These are phyloP conservation scores for Mola mola DNA, from an alignment of 2,113 vertebrate genomes.

Conservation along the genomic window DNA sequence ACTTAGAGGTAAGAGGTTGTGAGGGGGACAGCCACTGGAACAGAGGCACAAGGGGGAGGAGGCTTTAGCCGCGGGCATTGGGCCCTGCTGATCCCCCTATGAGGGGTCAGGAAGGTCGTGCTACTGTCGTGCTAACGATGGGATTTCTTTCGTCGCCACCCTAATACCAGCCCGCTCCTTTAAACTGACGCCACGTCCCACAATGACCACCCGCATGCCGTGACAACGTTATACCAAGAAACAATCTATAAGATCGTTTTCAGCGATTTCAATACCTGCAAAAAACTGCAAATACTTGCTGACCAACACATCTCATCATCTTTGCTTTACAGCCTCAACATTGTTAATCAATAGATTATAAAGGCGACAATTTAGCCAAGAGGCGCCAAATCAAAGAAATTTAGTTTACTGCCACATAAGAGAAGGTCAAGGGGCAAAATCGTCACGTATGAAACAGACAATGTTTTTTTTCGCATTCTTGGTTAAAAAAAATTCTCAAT, in stretches of 20 bases:
- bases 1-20: constrained; percentile 74
- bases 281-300: no score
- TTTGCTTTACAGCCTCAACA: no score
- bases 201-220: constrained; percentile 17
- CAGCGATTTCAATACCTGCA: not conserved
- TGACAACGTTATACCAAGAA: no score
- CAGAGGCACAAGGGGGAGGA: constrained; percentile 31
- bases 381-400: no score
- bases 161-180: constrained; percentile 44
- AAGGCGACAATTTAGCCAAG: no score
- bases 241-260: not conserved
- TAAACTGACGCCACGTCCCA: constrained; percentile 26
- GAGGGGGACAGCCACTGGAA: constrained; percentile 43
- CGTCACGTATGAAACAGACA: no score
- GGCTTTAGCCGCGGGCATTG: constrained; percentile 52
- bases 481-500: no score
- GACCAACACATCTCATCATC: no score
- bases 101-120: constrained; percentile 78
- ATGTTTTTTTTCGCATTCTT: no score
- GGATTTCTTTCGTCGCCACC: constrained; percentile 73
- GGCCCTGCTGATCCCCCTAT: constrained; percentile 66
- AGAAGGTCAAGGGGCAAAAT: no score
- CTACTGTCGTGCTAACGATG: constrained; percentile 84
- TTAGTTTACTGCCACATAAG: no score
- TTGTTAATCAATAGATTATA: no score